Percentiles rank a stretch among this genome's conserved stretches.
These are phyloP conservation scores for Cyclura pinguis DNA, from an alignment of 2,797 vertebrate species.

Conservation along the genomic window DNA sequence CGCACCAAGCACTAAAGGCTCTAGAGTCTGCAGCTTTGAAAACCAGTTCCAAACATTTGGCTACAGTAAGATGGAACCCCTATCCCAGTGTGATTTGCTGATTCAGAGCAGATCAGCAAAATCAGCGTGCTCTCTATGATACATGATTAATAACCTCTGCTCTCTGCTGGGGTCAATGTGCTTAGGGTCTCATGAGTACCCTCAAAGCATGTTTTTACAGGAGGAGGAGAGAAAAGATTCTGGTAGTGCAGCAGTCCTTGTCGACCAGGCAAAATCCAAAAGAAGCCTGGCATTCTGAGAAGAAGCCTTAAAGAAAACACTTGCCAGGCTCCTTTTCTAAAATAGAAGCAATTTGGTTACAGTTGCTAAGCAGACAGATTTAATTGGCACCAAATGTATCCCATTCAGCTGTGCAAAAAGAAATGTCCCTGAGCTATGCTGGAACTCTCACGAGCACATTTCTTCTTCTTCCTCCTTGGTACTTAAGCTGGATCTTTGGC, in stretches of 20 bases:
- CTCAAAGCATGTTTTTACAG: conserved; percentile 27
- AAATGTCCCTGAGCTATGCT: conserved; percentile 37
- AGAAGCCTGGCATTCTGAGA: conserved; percentile 9
- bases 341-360: conserved; percentile 48
- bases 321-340: conserved; percentile 55
- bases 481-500: neutral
- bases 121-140: neutral
- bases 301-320: neutral
- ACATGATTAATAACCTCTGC: conserved; percentile 10
- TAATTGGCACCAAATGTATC: conserved; percentile 45
- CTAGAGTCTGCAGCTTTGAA: neutral
- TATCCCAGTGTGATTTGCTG: neutral
- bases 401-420: conserved; percentile 41
- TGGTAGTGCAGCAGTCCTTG: neutral
- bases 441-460: conserved; percentile 37
- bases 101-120: fast-evolving
- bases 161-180: conserved; percentile 3
- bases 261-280: conserved; percentile 7
- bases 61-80: neutral
- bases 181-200: conserved; percentile 52
- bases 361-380: conserved; percentile 66
- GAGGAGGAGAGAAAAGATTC: conserved; percentile 35
- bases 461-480: conserved; percentile 13
- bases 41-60: neutral
- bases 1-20: conserved; percentile 3